Percentiles rank a stretch among this genome's conserved stretches.
These are phyloP conservation scores for Anableps anableps DNA, from an alignment of 2,797 vertebrate species.

Conservation along the genomic window DNA sequence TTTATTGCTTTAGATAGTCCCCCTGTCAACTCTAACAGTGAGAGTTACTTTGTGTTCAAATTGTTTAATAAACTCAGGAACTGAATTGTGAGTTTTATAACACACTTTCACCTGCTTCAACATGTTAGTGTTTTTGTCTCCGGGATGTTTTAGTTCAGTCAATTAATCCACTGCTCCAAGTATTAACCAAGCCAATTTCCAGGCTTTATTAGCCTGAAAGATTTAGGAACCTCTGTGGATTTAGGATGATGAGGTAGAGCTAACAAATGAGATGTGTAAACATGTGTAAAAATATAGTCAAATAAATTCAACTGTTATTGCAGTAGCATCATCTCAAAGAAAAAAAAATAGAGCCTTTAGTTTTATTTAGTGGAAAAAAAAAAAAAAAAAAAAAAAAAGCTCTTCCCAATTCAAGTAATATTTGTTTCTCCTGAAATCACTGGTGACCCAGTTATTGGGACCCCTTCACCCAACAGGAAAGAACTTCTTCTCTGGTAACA, in stretches of 20 bases:
- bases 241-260: neutral
- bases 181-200: neutral
- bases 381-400: too few species aligned
- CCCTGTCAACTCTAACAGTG: neutral
- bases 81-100: neutral
- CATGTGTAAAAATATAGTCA: neutral
- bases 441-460: neutral
- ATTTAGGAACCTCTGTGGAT: neutral
- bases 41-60: neutral
- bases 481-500: neutral
- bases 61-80: neutral
- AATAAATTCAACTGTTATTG: neutral
- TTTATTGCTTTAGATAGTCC: neutral
- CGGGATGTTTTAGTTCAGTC: neutral
- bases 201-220: neutral
- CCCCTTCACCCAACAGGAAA: neutral
- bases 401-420: too few species aligned
- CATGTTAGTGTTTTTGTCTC: neutral
- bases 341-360: neutral
- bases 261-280: neutral
- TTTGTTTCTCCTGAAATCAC: too few species aligned
- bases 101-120: neutral
- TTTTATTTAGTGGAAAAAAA: too few species aligned
- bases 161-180: neutral
- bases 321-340: neutral